A percentile compares a stretch with the other conserved stretches of the same genome.
Evolutionary conservation across 1,140 invertebrate species (phyloP).

Genomic region (Drosophila saltans): DNA sequence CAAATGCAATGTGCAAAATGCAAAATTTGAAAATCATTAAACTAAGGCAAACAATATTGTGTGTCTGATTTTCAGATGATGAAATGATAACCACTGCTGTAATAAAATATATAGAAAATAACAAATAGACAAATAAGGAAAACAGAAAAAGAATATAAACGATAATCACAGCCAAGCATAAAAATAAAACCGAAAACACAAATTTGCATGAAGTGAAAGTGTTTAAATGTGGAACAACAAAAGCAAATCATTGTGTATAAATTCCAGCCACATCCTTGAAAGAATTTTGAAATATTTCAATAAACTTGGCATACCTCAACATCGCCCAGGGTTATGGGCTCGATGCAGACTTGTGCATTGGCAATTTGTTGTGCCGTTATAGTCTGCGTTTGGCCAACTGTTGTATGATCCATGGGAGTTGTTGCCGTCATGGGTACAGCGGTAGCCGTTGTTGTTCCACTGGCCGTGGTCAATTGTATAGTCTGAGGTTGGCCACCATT

Average conservation of each 20-base stretch:
- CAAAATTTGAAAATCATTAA: slow-evolving; percentile 15
- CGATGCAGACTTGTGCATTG: slow-evolving; percentile 89
- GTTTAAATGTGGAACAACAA: slow-evolving; percentile 24
- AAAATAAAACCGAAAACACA: background rate
- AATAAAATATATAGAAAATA: slow-evolving; percentile 20
- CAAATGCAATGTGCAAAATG: background rate
- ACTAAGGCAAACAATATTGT: slow-evolving; percentile 20
- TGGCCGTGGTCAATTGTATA: slow-evolving; percentile 66
- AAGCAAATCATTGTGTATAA: slow-evolving; percentile 31
- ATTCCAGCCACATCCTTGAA: slow-evolving; percentile 73
- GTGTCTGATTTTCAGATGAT: slow-evolving; percentile 34
- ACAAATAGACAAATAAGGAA: slow-evolving; percentile 31
- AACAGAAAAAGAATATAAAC: slow-evolving; percentile 13
- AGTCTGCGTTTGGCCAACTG: slow-evolving; percentile 74
- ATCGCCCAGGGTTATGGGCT: slow-evolving; percentile 87
- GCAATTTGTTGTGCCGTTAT: slow-evolving; percentile 84
- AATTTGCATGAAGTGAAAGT: background rate
- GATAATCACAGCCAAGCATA: slow-evolving; percentile 26
- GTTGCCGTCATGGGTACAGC: slow-evolving; percentile 82
- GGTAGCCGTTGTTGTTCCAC: slow-evolving; percentile 72
- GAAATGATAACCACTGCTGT: slow-evolving; percentile 24
- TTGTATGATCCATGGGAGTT: slow-evolving; percentile 40
- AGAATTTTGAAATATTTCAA: slow-evolving; percentile 77
- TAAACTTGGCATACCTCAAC: slow-evolving; percentile 84
- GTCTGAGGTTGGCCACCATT: slow-evolving; percentile 62